Conservation (phyloP, 2,888 invertebrate species). For the Eupithecia inturbata region DNA sequence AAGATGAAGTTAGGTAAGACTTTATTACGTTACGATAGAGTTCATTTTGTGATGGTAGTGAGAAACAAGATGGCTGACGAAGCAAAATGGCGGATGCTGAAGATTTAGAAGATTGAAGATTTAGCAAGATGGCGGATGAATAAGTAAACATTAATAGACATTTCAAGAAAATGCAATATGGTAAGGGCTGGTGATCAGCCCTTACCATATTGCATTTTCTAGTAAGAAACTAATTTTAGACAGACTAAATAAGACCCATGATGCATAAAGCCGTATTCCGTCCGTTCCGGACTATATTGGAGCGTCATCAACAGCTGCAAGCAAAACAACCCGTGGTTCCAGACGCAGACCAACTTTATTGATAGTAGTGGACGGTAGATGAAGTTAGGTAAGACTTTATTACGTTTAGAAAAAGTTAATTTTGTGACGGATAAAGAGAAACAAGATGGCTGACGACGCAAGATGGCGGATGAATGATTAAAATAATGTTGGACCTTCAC, state of each 20-base stretch:
- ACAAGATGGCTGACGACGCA: background rate
- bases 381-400: slow-evolving; percentile 58
- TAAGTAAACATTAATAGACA: no score
- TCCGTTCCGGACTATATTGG: slow-evolving; percentile 94
- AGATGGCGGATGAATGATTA: background rate
- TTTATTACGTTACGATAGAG: background rate
- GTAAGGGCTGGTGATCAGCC: no score
- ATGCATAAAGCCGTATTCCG: slow-evolving; percentile 96
- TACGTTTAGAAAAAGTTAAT: background rate
- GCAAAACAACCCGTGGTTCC: slow-evolving; percentile 67
- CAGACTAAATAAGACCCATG: no score
- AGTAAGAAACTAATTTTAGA: no score
- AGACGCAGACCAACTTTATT: slow-evolving; percentile 59
- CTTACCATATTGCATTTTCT: no score
- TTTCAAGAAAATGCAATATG: no score
- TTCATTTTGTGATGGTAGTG: background rate
- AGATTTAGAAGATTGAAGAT: no score
- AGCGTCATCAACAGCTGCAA: slow-evolving; percentile 92
- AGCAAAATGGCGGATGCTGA: background rate
- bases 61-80: background rate
- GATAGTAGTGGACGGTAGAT: slow-evolving; percentile 61
- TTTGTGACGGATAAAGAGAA: background rate
- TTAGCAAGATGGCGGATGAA: no score
- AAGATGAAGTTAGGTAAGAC: slow-evolving; percentile 63
- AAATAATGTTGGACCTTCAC: no score